Evolutionary conservation across 2,888 invertebrate genomes (phyloP).

Genomic region (Eupeodes luniger): DNA sequence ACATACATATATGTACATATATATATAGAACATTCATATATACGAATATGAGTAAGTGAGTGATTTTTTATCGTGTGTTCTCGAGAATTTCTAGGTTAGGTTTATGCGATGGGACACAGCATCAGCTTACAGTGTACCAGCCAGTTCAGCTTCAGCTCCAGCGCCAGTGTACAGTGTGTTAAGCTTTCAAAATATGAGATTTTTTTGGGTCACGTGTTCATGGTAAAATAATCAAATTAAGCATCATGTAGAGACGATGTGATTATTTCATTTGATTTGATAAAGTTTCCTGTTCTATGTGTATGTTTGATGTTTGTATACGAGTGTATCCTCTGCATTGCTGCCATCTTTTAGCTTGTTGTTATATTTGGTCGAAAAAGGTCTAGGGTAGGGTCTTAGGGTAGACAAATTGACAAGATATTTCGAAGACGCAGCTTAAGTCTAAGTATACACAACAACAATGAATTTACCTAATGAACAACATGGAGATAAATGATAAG

Average conservation of each 20-base stretch:
- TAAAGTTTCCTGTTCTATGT: slow-evolving; percentile 6
- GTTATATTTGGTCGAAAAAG: not conserved
- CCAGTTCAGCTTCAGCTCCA: not conserved
- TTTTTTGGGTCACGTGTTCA: slow-evolving; percentile 24
- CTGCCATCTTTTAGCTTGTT: not conserved
- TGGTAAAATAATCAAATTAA: slow-evolving; percentile 35
- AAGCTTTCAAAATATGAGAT: slow-evolving; percentile 25
- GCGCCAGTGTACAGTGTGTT: not conserved
- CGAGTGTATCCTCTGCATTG: too few relatives aligned
- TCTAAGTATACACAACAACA: not conserved
- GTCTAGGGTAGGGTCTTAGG: not conserved
- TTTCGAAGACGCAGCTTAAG: not conserved
- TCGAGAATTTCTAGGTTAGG: not conserved
- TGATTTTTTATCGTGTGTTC: slow-evolving; percentile 16
- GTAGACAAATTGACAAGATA: slow-evolving; percentile 12
- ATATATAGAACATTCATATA: not conserved
- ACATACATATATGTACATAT: too few relatives aligned
- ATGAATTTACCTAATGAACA: not conserved
- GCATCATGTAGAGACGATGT: slow-evolving; percentile 21
- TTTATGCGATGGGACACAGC: not conserved
- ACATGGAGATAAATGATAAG: not conserved
- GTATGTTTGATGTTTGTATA: too few relatives aligned
- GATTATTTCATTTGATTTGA: slow-evolving; percentile 23
- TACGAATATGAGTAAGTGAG: slow-evolving; percentile 25
- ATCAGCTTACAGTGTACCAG: too few relatives aligned